Percentiles rank a stretch among this genome's conserved stretches.
These are phyloP conservation scores for Hydropsyche betteni DNA, from an alignment of 2,888 invertebrate species.

Conservation along the genomic window DNA sequence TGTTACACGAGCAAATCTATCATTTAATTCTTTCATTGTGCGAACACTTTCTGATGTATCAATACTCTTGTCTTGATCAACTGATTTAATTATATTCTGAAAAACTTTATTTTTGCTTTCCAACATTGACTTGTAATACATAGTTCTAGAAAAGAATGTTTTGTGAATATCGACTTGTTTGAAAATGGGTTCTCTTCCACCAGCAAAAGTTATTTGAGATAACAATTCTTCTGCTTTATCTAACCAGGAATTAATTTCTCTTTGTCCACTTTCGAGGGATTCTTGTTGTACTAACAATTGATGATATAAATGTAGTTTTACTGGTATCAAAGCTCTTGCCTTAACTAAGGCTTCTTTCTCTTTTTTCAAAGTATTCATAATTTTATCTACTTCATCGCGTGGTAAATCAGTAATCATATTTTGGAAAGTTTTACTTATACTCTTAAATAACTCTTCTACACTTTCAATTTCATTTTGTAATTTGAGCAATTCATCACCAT, in stretches of 20 bases:
- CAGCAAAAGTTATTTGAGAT: slow-evolving; percentile 66
- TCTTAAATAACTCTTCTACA: slow-evolving; percentile 89
- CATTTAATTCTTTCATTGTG: slow-evolving; percentile 82
- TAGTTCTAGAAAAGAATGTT: slow-evolving; percentile 85
- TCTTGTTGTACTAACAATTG: slow-evolving; percentile 89
- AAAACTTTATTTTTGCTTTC: slow-evolving; percentile 95
- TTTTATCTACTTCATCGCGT: slow-evolving; percentile 88
- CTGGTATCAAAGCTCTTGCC: slow-evolving; percentile 83
- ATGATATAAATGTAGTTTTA: slow-evolving; percentile 82
- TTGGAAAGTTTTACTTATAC: slow-evolving; percentile 91
- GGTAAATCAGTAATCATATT: slow-evolving; percentile 88
- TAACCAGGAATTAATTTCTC: slow-evolving; percentile 87
- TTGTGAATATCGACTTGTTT: slow-evolving; percentile 83
- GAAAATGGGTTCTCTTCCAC: slow-evolving; percentile 77
- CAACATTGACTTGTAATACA: slow-evolving; percentile 92
- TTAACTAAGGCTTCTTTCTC: slow-evolving; percentile 89
- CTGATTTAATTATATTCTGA: slow-evolving; percentile 83
- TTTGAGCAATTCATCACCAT: slow-evolving; percentile 79
- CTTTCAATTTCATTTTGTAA: slow-evolving; percentile 84
- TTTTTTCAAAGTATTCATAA: slow-evolving; percentile 87
- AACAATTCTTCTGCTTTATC: slow-evolving; percentile 83
- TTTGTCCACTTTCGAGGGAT: slow-evolving; percentile 86
- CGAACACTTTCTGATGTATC: slow-evolving; percentile 76
- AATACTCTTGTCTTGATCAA: slow-evolving; percentile 78
- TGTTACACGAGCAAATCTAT: slow-evolving; percentile 81